Evolutionary conservation across 2,888 invertebrate species (phyloP).

Genomic region (Drosophila mettleri): DNA sequence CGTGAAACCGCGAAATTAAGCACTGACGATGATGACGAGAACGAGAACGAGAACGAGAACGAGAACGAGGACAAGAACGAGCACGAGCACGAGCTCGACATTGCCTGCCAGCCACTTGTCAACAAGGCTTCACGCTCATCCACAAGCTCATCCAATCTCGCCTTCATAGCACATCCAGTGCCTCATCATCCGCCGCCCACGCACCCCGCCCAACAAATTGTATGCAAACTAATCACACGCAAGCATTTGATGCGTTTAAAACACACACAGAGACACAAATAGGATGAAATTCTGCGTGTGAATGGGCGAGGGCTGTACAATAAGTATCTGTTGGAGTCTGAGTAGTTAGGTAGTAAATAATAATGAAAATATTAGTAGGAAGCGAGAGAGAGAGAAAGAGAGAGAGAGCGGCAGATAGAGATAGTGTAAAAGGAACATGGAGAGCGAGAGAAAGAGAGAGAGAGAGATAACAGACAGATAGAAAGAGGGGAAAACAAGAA

Average conservation of each 20-base stretch:
- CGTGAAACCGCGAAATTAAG: conserved; percentile 69
- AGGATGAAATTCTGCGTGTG: conserved; percentile 27
- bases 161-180: conserved; percentile 27
- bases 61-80: conserved; percentile 14
- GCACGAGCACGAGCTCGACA: conserved; percentile 30
- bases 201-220: conserved; percentile 55
- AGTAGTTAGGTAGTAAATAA: background rate
- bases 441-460: background rate
- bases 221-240: conserved; percentile 79
- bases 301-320: conserved; percentile 25
- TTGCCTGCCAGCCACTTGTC: conserved; percentile 68
- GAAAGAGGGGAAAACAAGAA: background rate
- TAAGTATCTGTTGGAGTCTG: conserved; percentile 6
- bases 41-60: conserved; percentile 26
- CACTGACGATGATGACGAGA: conserved; percentile 50
- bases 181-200: conserved; percentile 12
- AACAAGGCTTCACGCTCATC: conserved; percentile 66
- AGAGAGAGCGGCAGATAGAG: background rate
- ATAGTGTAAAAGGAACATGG: too few species aligned
- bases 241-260: conserved; percentile 78
- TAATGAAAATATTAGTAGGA: background rate
- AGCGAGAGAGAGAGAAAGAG: background rate
- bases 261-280: conserved; percentile 55
- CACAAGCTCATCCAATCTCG: conserved; percentile 57
- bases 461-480: background rate